Base-by-base conservation (phyloP, 1,140 invertebrate species). In the Streblospio benedicti region DNA sequence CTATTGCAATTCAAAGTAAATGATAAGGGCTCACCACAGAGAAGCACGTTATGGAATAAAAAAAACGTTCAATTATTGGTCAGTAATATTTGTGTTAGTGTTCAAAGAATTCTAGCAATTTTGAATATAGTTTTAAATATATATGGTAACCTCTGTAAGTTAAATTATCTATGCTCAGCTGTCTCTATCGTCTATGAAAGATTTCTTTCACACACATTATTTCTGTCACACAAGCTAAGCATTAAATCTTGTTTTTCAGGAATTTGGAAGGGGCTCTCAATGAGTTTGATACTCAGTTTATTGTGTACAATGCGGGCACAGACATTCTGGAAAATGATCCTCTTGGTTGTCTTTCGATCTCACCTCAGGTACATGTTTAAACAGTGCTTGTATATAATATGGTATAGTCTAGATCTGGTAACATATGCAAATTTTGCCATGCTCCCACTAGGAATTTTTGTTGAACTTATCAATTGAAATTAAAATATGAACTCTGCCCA, bases 281-380 rank as follows among this genome's bases (percentile, higher is more conserved):
- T 9, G 85, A 90, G 67, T 93, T 92, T 76, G 77, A 76, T 50
- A 87, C 90, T 0, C 84, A 92, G 73, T 77, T 93, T 27, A 78
- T 93, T 44, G 81, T 93, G 27, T 93, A 91, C 72, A 92, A 92
- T 78, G 90, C 90, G 35, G 90, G 90, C 4, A 93, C 90, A 9
- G 91, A 93, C 77, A 83, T 90, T 31, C 74, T 93, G 28, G 79
- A 84, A 33, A 85, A 86, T 0, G 91, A 93, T 78, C 83, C 85
- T 1, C 76, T 93, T 0, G 90, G 90, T 3, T 74, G 79, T 38
- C 65, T 90, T 45, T 79, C 80, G 1, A 82, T 93, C 25, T 82
- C 85, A 51, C 77, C 85, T 71, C 81, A 82, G 80, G 83, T 82
- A 18, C 2, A 56, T 38, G 25, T 35, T 43, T 23, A 56, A 30